Conservation (phyloP, 2,888 invertebrate genomes). For the Slavum lentiscoides region DNA sequence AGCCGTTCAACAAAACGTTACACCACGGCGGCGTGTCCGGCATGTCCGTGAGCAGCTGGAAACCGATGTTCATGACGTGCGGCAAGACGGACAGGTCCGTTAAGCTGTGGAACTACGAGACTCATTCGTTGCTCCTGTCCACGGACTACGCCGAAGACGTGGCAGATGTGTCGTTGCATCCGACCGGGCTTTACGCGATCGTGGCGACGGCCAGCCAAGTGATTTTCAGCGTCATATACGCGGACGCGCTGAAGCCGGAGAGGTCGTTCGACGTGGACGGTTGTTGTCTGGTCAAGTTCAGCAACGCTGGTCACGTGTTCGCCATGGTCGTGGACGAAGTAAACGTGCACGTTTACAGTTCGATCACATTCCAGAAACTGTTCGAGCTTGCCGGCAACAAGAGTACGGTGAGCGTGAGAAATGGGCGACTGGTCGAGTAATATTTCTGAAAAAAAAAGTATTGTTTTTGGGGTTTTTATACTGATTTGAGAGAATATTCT, state of each 20-base stretch:
- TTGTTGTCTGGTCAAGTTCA: constrained; percentile 79
- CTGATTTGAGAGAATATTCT: too few relatives aligned
- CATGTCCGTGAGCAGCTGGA: constrained; percentile 83
- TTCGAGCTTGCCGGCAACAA: constrained; percentile 79
- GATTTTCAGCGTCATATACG: constrained; percentile 82
- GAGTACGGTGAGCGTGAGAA: constrained; percentile 68
- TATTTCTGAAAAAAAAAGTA: too few relatives aligned
- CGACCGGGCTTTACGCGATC: constrained; percentile 73
- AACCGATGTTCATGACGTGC: constrained; percentile 82
- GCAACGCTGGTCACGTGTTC: constrained; percentile 85
- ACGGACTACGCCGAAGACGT: constrained; percentile 83
- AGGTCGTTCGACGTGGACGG: constrained; percentile 73
- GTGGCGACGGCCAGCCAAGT: constrained; percentile 84
- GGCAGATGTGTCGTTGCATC: constrained; percentile 75
- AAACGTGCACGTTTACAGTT: constrained; percentile 80
- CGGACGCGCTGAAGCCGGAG: constrained; percentile 74
- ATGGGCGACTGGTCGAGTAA: background rate
- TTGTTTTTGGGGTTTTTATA: too few relatives aligned
- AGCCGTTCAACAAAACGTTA: constrained; percentile 67
- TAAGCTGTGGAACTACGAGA: constrained; percentile 90
- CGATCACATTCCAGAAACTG: constrained; percentile 76
- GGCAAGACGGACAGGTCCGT: constrained; percentile 81
- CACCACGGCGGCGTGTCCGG: constrained; percentile 82
- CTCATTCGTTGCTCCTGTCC: constrained; percentile 73
- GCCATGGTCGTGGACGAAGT: constrained; percentile 86